phyloP scores from a whole-genome alignment of 2,888 invertebrate genomes.

The Limnephilus marmoratus region DNA sequence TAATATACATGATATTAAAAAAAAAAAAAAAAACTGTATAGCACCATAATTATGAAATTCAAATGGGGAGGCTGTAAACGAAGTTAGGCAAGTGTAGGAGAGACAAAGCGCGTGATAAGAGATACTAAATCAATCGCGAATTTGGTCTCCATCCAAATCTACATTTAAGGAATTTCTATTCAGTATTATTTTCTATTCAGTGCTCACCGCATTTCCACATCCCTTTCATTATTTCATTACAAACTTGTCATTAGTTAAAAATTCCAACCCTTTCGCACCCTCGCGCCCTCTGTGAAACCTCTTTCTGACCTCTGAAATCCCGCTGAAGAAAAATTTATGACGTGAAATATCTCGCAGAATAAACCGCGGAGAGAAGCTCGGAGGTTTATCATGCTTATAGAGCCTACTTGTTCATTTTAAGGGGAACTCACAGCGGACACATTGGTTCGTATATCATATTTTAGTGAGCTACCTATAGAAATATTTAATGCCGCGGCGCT shows the following conservation, averaged over 20 bases:
- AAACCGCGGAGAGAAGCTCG: not conserved
- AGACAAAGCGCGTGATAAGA: too few species aligned
- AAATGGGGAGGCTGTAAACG: too few species aligned
- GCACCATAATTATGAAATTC: too few species aligned
- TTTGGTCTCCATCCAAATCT: too few species aligned
- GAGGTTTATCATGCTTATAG: not conserved
- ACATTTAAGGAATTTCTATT: too few species aligned
- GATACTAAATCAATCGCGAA: too few species aligned
- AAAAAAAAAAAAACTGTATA: too few species aligned
- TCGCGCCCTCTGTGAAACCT: not conserved
- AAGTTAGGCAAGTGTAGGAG: too few species aligned
- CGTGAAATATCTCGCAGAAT: not conserved
- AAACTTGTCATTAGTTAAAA: not conserved
- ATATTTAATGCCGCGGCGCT: not conserved
- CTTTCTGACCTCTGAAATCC: not conserved
- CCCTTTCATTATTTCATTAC: not conserved
- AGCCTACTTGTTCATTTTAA: slow-evolving; percentile 6
- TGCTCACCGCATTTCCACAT: not conserved
- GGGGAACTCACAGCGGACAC: slow-evolving; percentile 9
- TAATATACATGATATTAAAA: too few species aligned
- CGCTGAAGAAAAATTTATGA: slow-evolving; percentile 7
- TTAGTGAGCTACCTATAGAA: not conserved
- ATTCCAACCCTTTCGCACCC: not conserved
- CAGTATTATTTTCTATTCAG: too few species aligned
- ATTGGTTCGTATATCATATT: slow-evolving; percentile 18